phyloP scores from a whole-genome alignment of 2,797 vertebrate genomes.

The Tiaroga cobitis region DNA sequence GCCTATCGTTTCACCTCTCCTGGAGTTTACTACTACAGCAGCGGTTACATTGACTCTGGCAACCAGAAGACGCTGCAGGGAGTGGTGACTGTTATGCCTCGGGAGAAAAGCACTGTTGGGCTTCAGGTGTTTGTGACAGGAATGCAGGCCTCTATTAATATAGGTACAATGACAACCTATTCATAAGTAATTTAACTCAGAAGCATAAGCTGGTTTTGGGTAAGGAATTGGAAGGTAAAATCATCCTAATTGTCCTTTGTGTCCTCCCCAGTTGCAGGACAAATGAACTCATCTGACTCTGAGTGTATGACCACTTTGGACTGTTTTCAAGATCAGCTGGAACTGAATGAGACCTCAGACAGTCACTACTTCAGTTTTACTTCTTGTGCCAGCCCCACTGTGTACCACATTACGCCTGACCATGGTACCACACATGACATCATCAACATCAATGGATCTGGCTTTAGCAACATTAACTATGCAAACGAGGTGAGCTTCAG shows the following conservation, averaged over 20 bases:
- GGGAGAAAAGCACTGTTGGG: slow-evolving; percentile 60
- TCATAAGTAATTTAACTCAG: not conserved
- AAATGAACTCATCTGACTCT: slow-evolving; percentile 41
- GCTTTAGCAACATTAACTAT: slow-evolving; percentile 77
- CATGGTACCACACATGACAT: slow-evolving; percentile 76
- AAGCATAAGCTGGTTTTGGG: not conserved
- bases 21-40: slow-evolving; percentile 85
- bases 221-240: not conserved
- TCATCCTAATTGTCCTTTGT: not conserved
- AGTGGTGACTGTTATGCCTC: slow-evolving; percentile 74
- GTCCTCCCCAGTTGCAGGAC: slow-evolving; percentile 57
- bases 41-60: slow-evolving; percentile 74
- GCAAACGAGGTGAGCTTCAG: slow-evolving; percentile 78
- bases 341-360: slow-evolving; percentile 43
- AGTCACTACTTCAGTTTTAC: slow-evolving; percentile 72
- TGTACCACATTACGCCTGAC: slow-evolving; percentile 78
- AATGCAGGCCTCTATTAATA: slow-evolving; percentile 68
- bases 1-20: slow-evolving; percentile 80
- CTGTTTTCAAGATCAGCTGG: slow-evolving; percentile 62
- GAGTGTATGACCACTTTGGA: slow-evolving; percentile 67
- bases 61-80: slow-evolving; percentile 76
- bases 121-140: slow-evolving; percentile 74
- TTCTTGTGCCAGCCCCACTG: slow-evolving; percentile 76
- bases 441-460: slow-evolving; percentile 77
- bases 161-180: slow-evolving; percentile 60